Evolutionary conservation across 2,888 invertebrate genomes (phyloP).

Genomic region (Micoletzkya japonica): DNA sequence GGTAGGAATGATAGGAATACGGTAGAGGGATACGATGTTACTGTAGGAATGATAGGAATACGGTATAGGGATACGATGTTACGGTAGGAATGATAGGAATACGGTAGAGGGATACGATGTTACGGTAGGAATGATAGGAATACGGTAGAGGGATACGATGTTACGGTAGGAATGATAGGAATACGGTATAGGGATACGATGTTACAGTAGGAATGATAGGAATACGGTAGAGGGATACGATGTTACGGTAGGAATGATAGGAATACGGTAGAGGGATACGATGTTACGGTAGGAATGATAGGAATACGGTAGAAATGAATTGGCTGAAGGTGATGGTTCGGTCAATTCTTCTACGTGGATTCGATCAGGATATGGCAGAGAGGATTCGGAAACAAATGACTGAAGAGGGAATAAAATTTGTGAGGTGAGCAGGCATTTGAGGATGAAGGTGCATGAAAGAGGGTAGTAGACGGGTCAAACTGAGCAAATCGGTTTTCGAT

Average conservation of each 20-base stretch:
- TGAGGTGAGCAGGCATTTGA: constrained; percentile 33
- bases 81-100: not conserved
- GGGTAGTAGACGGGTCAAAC: too few relatives aligned
- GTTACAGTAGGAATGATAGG: constrained; percentile 52
- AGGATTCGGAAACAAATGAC: constrained; percentile 69
- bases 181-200: constrained; percentile 67
- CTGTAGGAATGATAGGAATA: not conserved
- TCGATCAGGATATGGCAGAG: constrained; percentile 71
- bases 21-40: too few relatives aligned
- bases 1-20: not conserved
- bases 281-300: not conserved
- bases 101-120: not conserved
- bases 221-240: not conserved
- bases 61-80: not conserved
- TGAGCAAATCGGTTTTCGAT: too few relatives aligned
- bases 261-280: not conserved
- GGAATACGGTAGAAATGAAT: constrained; percentile 49
- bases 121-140: not conserved
- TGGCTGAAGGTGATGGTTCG: constrained; percentile 67
- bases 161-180: constrained; percentile 47
- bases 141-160: constrained; percentile 66
- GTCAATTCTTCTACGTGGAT: constrained; percentile 71
- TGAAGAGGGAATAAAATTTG: constrained; percentile 68
- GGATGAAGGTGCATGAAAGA: too few relatives aligned
- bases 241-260: not conserved